Evolutionary conservation across 2,797 vertebrate genomes (phyloP).

Genomic region (Pitangus sulphuratus): DNA sequence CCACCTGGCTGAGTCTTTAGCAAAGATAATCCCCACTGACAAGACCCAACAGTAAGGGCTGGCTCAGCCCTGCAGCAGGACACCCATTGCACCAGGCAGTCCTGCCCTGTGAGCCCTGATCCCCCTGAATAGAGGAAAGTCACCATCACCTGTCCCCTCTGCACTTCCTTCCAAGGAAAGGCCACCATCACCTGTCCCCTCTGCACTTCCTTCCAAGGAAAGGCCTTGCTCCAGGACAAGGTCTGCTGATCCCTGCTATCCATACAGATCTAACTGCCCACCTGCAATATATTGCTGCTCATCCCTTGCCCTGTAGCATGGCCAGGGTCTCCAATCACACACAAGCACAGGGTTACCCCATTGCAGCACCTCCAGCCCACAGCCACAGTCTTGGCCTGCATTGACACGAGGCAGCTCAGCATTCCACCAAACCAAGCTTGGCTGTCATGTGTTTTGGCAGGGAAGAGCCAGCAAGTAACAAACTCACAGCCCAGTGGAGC

Average conservation of each 20-base stretch:
- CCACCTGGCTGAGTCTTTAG: background rate
- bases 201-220: background rate
- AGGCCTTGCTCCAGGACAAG: rapidly evolving
- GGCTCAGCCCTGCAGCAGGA: background rate
- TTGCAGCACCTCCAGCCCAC: background rate
- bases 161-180: background rate
- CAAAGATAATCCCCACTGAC: background rate
- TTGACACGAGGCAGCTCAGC: background rate
- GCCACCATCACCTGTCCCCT: too few relatives aligned
- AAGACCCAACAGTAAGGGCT: background rate
- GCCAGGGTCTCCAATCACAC: background rate
- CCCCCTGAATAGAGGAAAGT: background rate
- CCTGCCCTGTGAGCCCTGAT: background rate
- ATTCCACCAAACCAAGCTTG: background rate
- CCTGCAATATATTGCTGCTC: background rate
- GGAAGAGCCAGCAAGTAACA: background rate
- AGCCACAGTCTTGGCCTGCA: rapidly evolving
- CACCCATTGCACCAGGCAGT: rapidly evolving
- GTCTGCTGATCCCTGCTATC: background rate
- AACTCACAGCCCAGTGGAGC: background rate
- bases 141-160: too few relatives aligned
- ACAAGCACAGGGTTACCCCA: rapidly evolving
- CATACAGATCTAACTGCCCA: background rate
- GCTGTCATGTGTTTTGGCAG: rapidly evolving
- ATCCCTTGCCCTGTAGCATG: background rate